Evolutionary conservation across 2,113 vertebrate species (phyloP), one percentile per base, ranked within the genome.

Genomic region (Heloderma charlesbogerti): DNA sequence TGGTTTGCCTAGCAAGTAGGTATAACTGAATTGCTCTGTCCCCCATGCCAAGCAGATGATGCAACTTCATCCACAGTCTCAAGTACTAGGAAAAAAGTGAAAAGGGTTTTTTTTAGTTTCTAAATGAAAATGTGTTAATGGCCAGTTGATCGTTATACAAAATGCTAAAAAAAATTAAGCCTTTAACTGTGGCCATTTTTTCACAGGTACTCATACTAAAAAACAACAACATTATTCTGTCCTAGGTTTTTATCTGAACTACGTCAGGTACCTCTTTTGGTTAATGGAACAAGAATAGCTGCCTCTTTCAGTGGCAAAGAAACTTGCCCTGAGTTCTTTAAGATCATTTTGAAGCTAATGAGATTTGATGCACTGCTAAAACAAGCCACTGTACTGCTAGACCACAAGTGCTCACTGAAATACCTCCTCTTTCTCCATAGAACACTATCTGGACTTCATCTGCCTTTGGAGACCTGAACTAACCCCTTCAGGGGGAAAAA

Each of bases 341-440:
- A 89, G 16, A 43, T 57, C 31, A 89, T 74, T 75, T 60, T 84
- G 51, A 84, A 63, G 71, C 54, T n/a, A 75, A 83, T 74, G 37
- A 89, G 45, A 89, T 83, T 83, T n/a, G 0, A 60, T 63, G 54
- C 9, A 60, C 13, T 43, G 16, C 29, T 45, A 45, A 51, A 81
- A 74, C 10, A 79, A 89, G 34, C 13, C 37, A 84, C 2, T 37
- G 54, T 45, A 40, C 57, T 60, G 40, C 72, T 8, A 43, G 37
- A 40, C 40, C 45, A 57, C 22, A 88, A 88, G 29, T 57, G 7
- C 16, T 40, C 78, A 40, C 6, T 82, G n/a, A 60, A 71, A 83
- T 40, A 22, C 22, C 67, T 66, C 82, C 20, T 54, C 16, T 81
- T n/a, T 54, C n/a, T 8, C 1, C 7, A 74, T 60, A 74, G 12